phyloP scores from a whole-genome alignment of 2,888 invertebrate species.

The Rhagonycha lutea region DNA sequence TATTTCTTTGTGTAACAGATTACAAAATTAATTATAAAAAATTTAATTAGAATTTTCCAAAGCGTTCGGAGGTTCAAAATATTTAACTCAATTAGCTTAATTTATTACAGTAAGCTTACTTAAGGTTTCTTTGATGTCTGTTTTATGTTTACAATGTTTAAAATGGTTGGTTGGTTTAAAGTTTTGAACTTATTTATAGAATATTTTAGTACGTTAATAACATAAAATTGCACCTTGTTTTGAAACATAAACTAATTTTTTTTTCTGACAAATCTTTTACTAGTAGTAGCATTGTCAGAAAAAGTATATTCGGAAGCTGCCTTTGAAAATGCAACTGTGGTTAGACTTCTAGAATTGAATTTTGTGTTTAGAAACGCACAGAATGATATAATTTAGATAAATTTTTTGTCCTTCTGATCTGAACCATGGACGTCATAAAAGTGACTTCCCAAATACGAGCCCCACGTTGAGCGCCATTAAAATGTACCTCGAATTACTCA shows the following conservation, averaged over 20 bases:
- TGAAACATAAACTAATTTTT: neutral
- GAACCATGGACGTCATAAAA: no score
- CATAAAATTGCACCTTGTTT: neutral
- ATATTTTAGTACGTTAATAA: neutral
- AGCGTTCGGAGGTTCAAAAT: neutral
- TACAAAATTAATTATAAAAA: slow-evolving; percentile 43
- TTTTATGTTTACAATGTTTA: neutral
- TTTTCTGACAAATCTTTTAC: no score
- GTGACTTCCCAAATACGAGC: no score
- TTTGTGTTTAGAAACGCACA: no score
- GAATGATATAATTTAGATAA: no score
- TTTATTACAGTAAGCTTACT: neutral
- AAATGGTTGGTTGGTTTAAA: neutral
- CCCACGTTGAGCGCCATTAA: no score
- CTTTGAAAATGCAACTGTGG: no score
- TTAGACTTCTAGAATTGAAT: no score
- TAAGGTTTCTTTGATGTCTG: neutral
- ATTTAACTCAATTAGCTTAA: neutral
- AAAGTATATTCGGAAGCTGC: no score
- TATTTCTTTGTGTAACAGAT: slow-evolving; percentile 32
- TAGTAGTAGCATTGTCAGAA: no score
- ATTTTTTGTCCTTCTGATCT: no score
- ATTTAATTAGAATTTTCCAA: neutral
- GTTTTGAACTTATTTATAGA: neutral
- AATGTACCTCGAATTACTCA: no score